Evolutionary conservation across 2,888 invertebrate genomes (phyloP).

Genomic region (Eristalis arbustorum): DNA sequence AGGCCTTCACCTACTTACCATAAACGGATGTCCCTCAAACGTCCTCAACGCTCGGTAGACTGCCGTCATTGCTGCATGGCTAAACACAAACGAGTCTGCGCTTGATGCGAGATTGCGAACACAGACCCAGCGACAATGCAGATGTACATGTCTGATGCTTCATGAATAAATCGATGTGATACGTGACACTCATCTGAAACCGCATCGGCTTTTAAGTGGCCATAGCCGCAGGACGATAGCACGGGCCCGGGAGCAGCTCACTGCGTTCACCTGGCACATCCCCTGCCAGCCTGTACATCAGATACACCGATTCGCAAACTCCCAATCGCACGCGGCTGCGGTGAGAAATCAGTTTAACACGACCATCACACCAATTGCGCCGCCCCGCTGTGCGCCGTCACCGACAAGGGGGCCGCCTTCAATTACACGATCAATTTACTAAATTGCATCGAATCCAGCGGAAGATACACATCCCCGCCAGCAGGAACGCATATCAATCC

Average conservation of each 20-base stretch:
- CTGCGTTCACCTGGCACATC: no score
- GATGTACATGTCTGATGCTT: neutral
- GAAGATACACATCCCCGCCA: constrained; percentile 17
- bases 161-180: neutral
- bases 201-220: neutral
- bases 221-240: neutral
- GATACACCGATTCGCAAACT: neutral
- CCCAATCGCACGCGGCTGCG: neutral
- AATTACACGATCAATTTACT: constrained; percentile 57
- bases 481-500: constrained; percentile 17
- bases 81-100: no score
- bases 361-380: constrained; percentile 33
- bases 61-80: no score
- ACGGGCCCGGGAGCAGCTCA: no score
- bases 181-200: neutral
- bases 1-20: no score
- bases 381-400: neutral
- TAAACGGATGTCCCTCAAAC: no score
- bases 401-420: neutral
- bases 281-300: neutral
- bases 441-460: constrained; percentile 36
- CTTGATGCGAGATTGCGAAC: neutral
- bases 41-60: no score
- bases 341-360: constrained; percentile 19
- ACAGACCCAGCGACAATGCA: neutral